Evolutionary conservation across 2,888 invertebrate genomes (phyloP), one percentile per base, ranked within the genome.

Genomic region (Alsophila aescularia): DNA sequence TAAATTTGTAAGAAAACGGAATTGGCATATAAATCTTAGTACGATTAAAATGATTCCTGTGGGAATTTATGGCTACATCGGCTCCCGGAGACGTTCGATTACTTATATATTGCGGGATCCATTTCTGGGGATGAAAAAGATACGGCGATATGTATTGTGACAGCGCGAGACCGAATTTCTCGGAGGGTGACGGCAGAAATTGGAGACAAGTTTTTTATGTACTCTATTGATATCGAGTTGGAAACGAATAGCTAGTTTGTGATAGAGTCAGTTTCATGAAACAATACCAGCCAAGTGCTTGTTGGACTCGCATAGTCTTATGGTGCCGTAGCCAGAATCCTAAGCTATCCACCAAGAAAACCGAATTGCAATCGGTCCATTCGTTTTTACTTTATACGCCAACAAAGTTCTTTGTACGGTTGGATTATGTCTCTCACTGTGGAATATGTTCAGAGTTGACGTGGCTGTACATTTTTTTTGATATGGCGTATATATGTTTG

Each of bases 81-180:
- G 42, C 48, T 24, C 40, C 14, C 21, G 36, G 32, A 47, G 39
- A 24, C 21, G 42, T 50, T 43, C 42, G 43, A 50, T 50, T 42
- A 24, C 13, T 36, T 37, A 42, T 36, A 50, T 36, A 35, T 15
- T 41, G 29, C 36, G 35, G 27, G 6, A 35, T 27, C 49, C 24
- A 49, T 6, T 49, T 41, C 4, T 35, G 14, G 12, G 40, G 27
- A 49, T 34, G 40, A 48, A 14, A 32, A 21, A 49, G 40, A 49
- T 48, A 48, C 31, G 39, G 24, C n/a, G 32, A 35, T 41, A 41
- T 49, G 35, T 49, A 34, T 41, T 41, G 49, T 41, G 41, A 34
- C 31, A 21, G 7, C 5, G 39, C 13, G 15, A 6, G 12, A 24
- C 24, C 34, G 39, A 48, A 18, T 32, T 36, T 32, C 14, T 36